Evolutionary conservation across 1,140 invertebrate species (phyloP), one percentile per base, ranked within the genome.

Genomic region (Megalopta genalis): DNA sequence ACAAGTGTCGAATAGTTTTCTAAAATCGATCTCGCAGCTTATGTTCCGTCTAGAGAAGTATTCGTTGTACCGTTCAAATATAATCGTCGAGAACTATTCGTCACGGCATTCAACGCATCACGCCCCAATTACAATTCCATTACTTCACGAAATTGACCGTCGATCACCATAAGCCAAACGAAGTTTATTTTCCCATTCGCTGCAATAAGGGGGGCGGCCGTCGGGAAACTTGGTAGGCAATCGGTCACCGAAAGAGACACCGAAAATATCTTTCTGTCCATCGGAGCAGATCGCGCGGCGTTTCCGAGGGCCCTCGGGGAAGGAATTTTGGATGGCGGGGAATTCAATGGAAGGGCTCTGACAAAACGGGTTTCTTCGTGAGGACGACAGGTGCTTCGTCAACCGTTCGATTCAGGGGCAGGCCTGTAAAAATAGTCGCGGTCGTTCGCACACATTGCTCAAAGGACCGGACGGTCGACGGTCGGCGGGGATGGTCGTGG

Each of bases 301-400:
- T 76, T 57, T 46, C 60, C 8, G 7, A 65, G 23, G 32, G 68
- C 52, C 23, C 49, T 66, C 4, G 70, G 52, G 68, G 14, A 21
- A 64, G 49, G n/a, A 57, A 74, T 74, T 79, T 66, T 23, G 21
- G 27, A 10, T 42, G 5, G 27, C 37, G 64, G 49, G 49, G 25
- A 83, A 83, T 83, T 72, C 63, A 25, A 72, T 67, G 72, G 49
- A 46, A 49, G 18, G 39, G 27, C 10, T 57, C 18, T 60, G 82
- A 81, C 67, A 77, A 79, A 84, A 85, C 71, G 46, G 37, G 63
- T 81, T 59, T 64, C 73, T 72, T 76, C 77, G 62, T 54, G 69
- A 81, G 42, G 46, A 39, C 52, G 63, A 67, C 71, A 49, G 77
- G 68, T 70, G 82, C 39, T 81, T 25, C 67, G 69, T 81, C 65